Evolutionary conservation across 2,113 vertebrate genomes (phyloP).

Genomic region (Sus scrofa): DNA sequence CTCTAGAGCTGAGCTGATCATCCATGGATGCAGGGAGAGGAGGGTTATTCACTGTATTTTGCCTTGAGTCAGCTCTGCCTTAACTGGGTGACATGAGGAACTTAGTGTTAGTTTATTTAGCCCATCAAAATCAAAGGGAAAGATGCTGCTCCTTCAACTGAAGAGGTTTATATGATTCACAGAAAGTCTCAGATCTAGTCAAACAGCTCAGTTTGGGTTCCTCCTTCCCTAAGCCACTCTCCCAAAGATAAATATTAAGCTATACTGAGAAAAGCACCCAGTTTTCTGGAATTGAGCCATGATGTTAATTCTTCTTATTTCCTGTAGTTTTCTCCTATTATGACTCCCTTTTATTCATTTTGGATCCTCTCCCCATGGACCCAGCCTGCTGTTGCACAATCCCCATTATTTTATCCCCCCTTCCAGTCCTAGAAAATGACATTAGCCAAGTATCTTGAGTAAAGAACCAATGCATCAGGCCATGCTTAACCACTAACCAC

Average conservation of each 20-base stretch:
- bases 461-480: neutral
- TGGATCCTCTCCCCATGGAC: neutral
- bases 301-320: conserved; percentile 3
- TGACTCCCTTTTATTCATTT: neutral
- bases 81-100: neutral
- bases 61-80: neutral
- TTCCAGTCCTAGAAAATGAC: neutral
- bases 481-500: neutral
- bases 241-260: neutral
- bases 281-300: neutral
- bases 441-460: neutral
- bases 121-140: conserved; percentile 30
- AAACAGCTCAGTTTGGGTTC: neutral
- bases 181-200: neutral
- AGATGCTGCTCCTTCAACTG: neutral
- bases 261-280: neutral
- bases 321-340: neutral
- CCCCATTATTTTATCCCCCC: neutral
- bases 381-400: neutral
- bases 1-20: neutral
- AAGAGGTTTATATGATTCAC: neutral
- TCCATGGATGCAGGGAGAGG: neutral
- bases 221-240: neutral
- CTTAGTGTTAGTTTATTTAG: neutral
- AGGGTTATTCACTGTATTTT: neutral